Conservation (phyloP, 2,113 vertebrate genomes). For the Gambusia affinis region DNA sequence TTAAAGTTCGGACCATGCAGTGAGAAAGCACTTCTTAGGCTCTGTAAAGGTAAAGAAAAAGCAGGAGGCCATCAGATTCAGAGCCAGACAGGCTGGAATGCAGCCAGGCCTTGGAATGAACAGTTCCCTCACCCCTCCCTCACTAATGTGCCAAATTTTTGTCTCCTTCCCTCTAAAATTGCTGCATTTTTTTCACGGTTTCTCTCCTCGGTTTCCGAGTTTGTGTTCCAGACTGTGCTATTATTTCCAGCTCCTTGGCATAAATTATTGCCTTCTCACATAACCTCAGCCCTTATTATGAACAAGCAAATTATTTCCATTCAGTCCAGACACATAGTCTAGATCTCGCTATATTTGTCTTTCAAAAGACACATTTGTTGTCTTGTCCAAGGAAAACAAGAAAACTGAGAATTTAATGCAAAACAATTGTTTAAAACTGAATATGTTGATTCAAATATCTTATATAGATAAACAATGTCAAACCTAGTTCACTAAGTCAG, state of each 20-base stretch:
- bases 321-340: neutral
- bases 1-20: slow-evolving; percentile 38
- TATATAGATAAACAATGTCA: neutral
- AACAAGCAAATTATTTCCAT: slow-evolving; percentile 18
- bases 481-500: neutral
- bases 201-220: slow-evolving; percentile 28
- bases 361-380: neutral
- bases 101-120: slow-evolving; percentile 74
- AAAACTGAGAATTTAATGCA: neutral
- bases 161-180: slow-evolving; percentile 17
- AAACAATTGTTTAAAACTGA: neutral
- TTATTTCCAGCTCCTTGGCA: slow-evolving; percentile 52
- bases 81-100: slow-evolving; percentile 78
- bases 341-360: neutral
- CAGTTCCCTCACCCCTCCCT: slow-evolving; percentile 38
- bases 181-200: slow-evolving; percentile 29
- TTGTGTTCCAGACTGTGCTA: slow-evolving; percentile 33
- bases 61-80: slow-evolving; percentile 67
- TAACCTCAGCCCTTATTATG: slow-evolving; percentile 33
- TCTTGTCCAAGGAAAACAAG: neutral
- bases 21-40: slow-evolving; percentile 48
- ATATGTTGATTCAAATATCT: neutral
- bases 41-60: slow-evolving; percentile 61
- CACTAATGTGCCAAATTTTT: slow-evolving; percentile 38
- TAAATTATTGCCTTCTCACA: slow-evolving; percentile 4